Base-by-base conservation (phyloP, 2,797 vertebrate species). In the Melanogrammus aeglefinus region DNA sequence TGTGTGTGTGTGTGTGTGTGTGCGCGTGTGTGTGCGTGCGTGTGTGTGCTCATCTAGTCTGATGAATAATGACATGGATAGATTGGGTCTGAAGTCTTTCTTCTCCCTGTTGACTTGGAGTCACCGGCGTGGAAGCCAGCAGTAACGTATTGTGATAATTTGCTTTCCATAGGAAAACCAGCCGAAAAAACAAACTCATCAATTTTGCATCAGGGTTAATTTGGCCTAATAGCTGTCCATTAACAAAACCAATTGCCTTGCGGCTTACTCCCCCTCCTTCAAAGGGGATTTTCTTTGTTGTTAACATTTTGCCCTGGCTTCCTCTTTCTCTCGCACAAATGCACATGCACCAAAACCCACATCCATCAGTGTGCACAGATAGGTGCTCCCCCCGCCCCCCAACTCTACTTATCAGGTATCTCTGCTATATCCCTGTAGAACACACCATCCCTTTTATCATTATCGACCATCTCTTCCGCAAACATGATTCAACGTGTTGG, bases 201-300 rank as follows among this genome's bases (percentile, higher is more conserved):
- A 91, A 88, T 90, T 90, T 89, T 84, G 82, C 89, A 90, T 90
- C 89, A 90, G 87, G 86, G 88, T 87, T 90, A 81, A 88, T 91
- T 88, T 86, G 77, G 82, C 86, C 86, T 92, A 91, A 92, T 91
- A 88, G 85, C 41, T 80, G 74, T 77, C 85, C 86, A 90, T 91
- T 91, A 91, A 84, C 80, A 81, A 86, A 85, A 80, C 84, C 89
- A 83, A 83, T 85, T 79, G 21, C 75, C 82, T 81, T 79, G 76
- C 66, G 70, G 76, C 86, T 85, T 71, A n/a, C 75, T 74, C 78
- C 33, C 77, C 70, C 76, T 73, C 78, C 75, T 72, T 82, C 24
- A 7, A 1, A 39, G 4, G 74, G 79, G 79, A 76, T 86, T 75
- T 63, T 79, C 72, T 75, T 21, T 78, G 71, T 80, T 85, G 79